These are phyloP conservation scores for Pangasius sanitwongsei DNA, from an alignment of 2,797 vertebrate species.

Conservation along the genomic window DNA sequence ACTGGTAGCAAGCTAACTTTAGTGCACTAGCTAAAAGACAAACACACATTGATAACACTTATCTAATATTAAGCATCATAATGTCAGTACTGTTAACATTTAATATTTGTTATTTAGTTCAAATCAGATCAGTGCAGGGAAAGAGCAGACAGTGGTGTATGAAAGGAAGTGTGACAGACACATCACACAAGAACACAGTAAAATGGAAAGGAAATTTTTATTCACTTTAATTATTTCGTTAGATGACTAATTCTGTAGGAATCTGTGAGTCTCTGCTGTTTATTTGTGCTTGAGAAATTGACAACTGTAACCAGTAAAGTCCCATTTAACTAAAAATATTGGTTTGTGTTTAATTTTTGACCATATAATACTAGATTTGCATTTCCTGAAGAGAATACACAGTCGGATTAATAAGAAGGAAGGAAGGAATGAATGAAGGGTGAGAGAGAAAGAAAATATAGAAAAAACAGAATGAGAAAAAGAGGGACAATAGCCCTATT, in stretches of 20 bases:
- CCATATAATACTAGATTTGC: not conserved
- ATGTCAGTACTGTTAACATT: not conserved
- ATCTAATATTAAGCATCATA: not conserved
- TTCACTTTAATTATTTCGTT: not conserved
- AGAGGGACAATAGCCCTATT: not conserved
- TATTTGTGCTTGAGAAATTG: not conserved
- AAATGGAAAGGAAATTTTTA: conserved; percentile 7
- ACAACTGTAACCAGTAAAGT: not conserved
- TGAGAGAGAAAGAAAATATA: not conserved
- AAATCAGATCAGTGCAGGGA: not conserved
- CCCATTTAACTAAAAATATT: not conserved
- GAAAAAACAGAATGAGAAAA: not conserved
- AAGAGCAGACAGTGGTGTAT: not conserved
- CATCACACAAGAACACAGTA: not conserved
- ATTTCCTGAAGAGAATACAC: not conserved
- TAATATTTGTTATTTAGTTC: not conserved
- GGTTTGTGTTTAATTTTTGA: not conserved
- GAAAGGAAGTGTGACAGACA: not conserved
- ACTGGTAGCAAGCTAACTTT: not conserved
- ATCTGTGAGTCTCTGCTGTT: not conserved
- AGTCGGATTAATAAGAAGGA: not conserved
- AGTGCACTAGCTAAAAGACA: not conserved
- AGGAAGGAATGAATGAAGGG: not conserved
- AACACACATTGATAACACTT: not conserved
- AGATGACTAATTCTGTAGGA: conserved; percentile 4